Conservation (phyloP, 2,797 vertebrate species). For the Echiichthys vipera region DNA sequence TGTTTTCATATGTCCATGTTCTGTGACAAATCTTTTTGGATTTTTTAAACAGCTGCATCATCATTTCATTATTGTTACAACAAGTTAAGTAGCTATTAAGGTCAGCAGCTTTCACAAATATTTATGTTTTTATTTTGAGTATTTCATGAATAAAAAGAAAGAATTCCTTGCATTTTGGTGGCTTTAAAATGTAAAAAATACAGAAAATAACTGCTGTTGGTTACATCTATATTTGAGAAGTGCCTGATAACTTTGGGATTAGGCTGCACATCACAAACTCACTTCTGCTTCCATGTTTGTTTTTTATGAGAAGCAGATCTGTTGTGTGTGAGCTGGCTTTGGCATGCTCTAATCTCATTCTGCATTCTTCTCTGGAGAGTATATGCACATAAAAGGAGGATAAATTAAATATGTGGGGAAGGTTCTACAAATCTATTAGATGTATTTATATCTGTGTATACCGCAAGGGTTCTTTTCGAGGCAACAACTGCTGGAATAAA, state of each 20-base stretch:
- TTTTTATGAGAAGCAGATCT: conserved; percentile 5
- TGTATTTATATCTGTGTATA: conserved; percentile 33
- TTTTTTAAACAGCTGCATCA: too few relatives aligned
- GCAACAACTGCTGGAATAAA: conserved; percentile 18
- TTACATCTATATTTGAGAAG: conserved; percentile 13
- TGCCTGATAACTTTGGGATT: conserved; percentile 25
- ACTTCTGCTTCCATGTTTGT: conserved; percentile 9
- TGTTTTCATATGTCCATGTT: too few relatives aligned
- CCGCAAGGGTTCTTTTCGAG: conserved; percentile 3
- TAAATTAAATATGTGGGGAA: conserved; percentile 19
- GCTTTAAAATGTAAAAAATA: background rate
- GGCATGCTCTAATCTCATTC: conserved; percentile 30
- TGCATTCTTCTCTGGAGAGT: conserved; percentile 23
- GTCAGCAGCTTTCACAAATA: too few relatives aligned
- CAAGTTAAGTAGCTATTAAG: too few relatives aligned
- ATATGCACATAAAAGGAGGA: conserved; percentile 18
- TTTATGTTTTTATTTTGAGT: too few relatives aligned
- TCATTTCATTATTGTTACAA: too few relatives aligned
- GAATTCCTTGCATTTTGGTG: background rate
- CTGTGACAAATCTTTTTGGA: too few relatives aligned
- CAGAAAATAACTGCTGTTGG: background rate
- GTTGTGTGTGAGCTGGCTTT: conserved; percentile 17
- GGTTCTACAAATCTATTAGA: conserved; percentile 27
- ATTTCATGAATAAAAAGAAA: too few relatives aligned
- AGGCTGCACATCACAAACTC: conserved; percentile 6